Percentiles rank a stretch among this genome's conserved stretches.
These are phyloP conservation scores for Hipposideros armiger DNA, from an alignment of 2,113 vertebrate species.

Conservation along the genomic window DNA sequence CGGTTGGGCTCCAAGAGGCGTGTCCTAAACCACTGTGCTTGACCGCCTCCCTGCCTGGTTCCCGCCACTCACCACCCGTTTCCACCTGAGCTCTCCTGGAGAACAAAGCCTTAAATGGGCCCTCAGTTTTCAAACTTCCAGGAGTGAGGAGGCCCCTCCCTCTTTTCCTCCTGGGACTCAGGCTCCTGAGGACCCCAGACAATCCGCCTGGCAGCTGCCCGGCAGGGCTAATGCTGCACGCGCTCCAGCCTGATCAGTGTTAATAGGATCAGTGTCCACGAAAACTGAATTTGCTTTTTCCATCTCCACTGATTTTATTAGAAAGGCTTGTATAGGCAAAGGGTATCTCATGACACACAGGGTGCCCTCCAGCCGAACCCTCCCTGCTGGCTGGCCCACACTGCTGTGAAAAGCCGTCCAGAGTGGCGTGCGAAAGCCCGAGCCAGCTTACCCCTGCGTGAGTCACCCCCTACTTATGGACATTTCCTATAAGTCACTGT, in stretches of 20 bases:
- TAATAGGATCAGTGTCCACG: neutral
- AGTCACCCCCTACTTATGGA: no score
- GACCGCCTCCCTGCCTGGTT: neutral
- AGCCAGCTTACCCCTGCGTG: neutral
- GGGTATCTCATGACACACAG: fast-evolving
- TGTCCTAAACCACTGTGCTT: no score
- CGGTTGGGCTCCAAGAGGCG: neutral
- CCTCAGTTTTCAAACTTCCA: neutral
- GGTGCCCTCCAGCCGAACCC: neutral
- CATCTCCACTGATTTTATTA: neutral
- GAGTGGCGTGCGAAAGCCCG: neutral
- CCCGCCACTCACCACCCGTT: fast-evolving
- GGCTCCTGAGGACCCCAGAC: neutral
- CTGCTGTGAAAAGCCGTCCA: neutral
- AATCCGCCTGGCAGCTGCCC: fast-evolving
- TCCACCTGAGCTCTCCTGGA: neutral
- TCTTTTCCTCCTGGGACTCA: neutral
- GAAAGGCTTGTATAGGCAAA: neutral
- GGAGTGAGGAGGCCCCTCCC: neutral
- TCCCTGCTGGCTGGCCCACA: fast-evolving
- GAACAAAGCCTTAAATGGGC: neutral
- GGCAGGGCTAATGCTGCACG: neutral
- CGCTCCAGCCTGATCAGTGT: neutral
- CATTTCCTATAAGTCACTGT: neutral
- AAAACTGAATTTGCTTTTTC: neutral